Evolutionary conservation across 92 coral and sea anemone species (phyloP).

Genomic region (Zoanthus gigantus): DNA sequence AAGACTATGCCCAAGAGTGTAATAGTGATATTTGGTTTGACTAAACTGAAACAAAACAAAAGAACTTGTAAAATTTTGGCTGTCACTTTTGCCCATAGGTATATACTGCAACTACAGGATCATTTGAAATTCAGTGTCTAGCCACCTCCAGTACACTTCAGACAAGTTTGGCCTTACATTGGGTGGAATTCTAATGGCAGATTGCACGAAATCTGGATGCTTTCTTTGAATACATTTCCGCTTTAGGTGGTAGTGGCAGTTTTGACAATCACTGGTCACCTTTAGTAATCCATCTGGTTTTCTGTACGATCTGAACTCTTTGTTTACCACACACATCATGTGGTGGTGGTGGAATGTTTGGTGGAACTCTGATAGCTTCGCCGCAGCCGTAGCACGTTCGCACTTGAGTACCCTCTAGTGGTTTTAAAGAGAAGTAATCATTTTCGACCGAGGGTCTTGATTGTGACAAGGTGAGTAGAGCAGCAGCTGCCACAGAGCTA

Average conservation of each 20-base stretch:
- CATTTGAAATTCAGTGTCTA: conserved; percentile 45
- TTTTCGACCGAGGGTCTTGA: not conserved
- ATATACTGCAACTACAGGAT: conserved; percentile 19
- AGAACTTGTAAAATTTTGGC: not conserved
- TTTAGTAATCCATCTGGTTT: conserved; percentile 57
- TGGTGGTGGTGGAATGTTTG: conserved; percentile 43
- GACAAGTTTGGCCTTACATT: conserved; percentile 30
- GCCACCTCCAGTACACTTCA: conserved; percentile 53
- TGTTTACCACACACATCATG: conserved; percentile 27
- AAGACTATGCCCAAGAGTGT: not conserved
- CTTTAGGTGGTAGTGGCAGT: conserved; percentile 60
- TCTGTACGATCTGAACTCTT: conserved; percentile 42
- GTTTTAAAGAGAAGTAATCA: conserved; percentile 26
- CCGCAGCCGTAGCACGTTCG: conserved; percentile 1
- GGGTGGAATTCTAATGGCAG: conserved; percentile 48
- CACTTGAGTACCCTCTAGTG: conserved; percentile 40
- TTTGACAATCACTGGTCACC: conserved; percentile 56
- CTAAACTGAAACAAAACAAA: not conserved
- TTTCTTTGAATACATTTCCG: conserved; percentile 37
- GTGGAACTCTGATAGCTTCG: conserved; percentile 39
- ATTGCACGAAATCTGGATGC: conserved; percentile 52
- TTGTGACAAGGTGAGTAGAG: not conserved
- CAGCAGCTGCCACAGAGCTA: conserved; percentile 21
- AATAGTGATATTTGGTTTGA: conserved; percentile 2
- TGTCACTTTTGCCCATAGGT: not conserved